phyloP scores from a whole-genome alignment of 2,797 vertebrate species.

The Carapus acus region DNA sequence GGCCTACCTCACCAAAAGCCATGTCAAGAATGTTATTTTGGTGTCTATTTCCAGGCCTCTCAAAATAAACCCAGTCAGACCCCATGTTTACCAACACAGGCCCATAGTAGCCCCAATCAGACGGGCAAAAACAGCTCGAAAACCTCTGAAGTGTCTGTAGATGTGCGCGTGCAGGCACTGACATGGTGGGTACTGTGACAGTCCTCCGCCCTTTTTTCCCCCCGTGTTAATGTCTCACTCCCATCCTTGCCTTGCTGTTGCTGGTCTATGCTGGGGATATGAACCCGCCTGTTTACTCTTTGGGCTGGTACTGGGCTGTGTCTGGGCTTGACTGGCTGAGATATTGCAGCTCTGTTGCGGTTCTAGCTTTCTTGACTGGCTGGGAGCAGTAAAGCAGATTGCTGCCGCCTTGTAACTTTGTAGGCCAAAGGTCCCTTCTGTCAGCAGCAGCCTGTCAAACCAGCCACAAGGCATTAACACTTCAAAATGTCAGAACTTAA shows the following conservation, averaged over 20 bases:
- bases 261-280: slow-evolving; percentile 56
- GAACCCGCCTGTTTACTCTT: slow-evolving; percentile 65
- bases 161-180: slow-evolving; percentile 59
- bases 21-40: slow-evolving; percentile 59
- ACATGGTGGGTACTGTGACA: slow-evolving; percentile 45
- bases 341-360: slow-evolving; percentile 43
- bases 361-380: slow-evolving; percentile 25
- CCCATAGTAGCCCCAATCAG: slow-evolving; percentile 57
- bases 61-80: slow-evolving; percentile 54
- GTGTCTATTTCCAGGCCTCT: slow-evolving; percentile 56
- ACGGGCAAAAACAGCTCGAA: slow-evolving; percentile 63
- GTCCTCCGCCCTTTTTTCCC: slow-evolving; percentile 47
- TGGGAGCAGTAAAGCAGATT: slow-evolving; percentile 50
- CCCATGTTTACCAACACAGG: slow-evolving; percentile 61
- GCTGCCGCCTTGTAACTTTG: slow-evolving; percentile 39
- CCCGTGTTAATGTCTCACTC: slow-evolving; percentile 25
- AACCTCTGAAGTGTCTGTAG: slow-evolving; percentile 63
- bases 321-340: slow-evolving; percentile 65
- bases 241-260: slow-evolving; percentile 51
- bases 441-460: slow-evolving; percentile 58
- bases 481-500: slow-evolving; percentile 19
- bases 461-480: slow-evolving; percentile 35
- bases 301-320: slow-evolving; percentile 60
- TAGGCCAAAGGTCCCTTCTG: slow-evolving; percentile 60
- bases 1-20: slow-evolving; percentile 32